These are phyloP conservation scores for Arion vulgaris DNA, from an alignment of 1,140 invertebrate genomes.

Conservation along the genomic window DNA sequence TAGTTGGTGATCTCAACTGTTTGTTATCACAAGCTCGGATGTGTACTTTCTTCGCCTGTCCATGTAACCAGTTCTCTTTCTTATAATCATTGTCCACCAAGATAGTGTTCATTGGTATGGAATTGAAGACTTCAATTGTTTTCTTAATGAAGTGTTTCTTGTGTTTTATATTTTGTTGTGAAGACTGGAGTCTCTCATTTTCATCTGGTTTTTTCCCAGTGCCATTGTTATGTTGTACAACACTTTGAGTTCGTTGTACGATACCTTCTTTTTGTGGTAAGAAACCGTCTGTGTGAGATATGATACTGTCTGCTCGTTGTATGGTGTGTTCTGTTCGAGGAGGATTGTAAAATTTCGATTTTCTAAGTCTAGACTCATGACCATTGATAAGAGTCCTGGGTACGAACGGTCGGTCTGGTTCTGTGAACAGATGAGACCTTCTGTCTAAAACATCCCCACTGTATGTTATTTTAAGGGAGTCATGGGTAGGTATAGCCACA, in stretches of 20 bases:
- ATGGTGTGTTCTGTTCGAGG: constrained; percentile 43
- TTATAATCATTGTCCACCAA: constrained; percentile 68
- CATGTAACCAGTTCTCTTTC: constrained; percentile 68
- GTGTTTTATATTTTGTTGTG: neutral
- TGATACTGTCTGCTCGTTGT: neutral
- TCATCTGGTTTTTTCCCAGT: neutral
- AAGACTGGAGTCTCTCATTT: neutral
- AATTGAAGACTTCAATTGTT: constrained; percentile 48
- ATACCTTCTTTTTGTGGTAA: too few relatives aligned
- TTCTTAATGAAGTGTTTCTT: neutral
- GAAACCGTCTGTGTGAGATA: too few relatives aligned
- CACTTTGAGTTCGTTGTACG: too few relatives aligned
- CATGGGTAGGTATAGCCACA: neutral
- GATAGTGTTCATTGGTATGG: constrained; percentile 68
- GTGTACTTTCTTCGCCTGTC: constrained; percentile 60
- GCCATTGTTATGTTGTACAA: neutral
- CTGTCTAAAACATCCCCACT: constrained; percentile 67
- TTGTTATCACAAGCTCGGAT: constrained; percentile 48
- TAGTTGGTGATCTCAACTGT: neutral
- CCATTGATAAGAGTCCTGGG: constrained; percentile 68
- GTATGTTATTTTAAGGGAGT: constrained; percentile 52
- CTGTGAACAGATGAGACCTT: constrained; percentile 63
- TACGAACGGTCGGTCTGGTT: constrained; percentile 67
- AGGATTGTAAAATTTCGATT: constrained; percentile 68
- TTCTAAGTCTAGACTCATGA: constrained; percentile 61